phyloP scores from a whole-genome alignment of 2,113 vertebrate genomes.

The Corythaixoides concolor region DNA sequence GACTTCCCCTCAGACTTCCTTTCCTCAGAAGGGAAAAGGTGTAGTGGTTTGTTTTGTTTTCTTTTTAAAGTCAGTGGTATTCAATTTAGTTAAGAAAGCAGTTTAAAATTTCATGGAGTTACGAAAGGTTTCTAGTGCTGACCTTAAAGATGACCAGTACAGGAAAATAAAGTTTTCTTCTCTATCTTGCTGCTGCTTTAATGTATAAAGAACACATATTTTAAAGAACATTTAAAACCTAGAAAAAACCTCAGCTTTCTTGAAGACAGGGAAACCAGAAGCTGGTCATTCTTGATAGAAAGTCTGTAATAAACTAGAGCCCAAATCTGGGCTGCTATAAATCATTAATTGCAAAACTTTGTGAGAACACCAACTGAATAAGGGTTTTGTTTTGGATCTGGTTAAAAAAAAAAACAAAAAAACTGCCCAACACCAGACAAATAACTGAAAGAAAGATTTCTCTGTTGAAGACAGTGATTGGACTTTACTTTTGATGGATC shows the following conservation, averaged over 20 bases:
- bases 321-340: neutral
- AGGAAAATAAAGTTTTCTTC: neutral
- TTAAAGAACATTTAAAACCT: neutral
- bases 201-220: neutral
- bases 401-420: neutral
- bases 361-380: neutral
- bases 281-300: neutral
- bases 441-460: conserved; percentile 26
- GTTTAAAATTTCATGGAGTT: neutral
- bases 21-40: neutral
- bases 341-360: neutral
- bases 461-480: neutral
- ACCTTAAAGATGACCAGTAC: neutral
- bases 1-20: neutral
- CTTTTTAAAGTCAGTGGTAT: neutral
- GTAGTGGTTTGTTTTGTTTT: neutral
- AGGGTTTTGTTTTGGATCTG: neutral
- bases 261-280: neutral
- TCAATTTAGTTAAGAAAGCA: neutral
- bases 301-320: neutral
- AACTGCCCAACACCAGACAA: neutral
- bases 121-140: neutral
- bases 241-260: neutral
- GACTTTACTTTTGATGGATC: neutral
- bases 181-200: neutral